A percentile compares a stretch with the other conserved stretches of the same genome.
phyloP scores from a whole-genome alignment of 2,797 vertebrate species.

The Denticeps clupeoides region DNA sequence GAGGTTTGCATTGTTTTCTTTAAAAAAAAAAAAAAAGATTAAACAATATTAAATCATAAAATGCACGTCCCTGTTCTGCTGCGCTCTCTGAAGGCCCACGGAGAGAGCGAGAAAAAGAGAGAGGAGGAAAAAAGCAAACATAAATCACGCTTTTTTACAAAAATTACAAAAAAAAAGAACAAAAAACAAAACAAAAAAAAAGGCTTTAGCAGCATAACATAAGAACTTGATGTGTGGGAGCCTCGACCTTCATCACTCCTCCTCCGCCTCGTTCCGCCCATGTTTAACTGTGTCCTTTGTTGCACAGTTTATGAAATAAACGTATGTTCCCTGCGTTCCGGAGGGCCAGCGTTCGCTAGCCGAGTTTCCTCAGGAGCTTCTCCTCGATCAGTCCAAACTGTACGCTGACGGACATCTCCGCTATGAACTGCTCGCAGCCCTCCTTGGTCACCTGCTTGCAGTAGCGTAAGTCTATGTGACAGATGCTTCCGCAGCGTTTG shows the following conservation, averaged over 20 bases:
- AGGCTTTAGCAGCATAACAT: too few relatives aligned
- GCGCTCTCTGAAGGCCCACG: too few relatives aligned
- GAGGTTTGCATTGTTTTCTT: constrained; percentile 66
- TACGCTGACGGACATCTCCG: constrained; percentile 92
- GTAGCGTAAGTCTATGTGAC: constrained; percentile 89
- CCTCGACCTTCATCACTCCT: too few relatives aligned
- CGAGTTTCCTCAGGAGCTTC: constrained; percentile 90
- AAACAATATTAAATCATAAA: background rate
- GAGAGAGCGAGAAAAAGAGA: too few relatives aligned
- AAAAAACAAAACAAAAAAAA: too few relatives aligned
- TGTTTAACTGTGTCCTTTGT: too few relatives aligned
- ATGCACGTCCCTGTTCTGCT: too few relatives aligned
- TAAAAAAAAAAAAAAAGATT: constrained; percentile 8
- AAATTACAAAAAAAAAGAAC: too few relatives aligned
- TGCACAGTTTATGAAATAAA: background rate
- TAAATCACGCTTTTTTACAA: too few relatives aligned
- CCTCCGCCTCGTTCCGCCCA: too few relatives aligned
- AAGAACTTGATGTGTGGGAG: too few relatives aligned
- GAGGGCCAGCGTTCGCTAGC: constrained; percentile 56
- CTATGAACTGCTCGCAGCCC: constrained; percentile 88
- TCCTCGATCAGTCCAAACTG: constrained; percentile 88
- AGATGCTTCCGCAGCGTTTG: constrained; percentile 93
- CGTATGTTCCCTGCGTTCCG: background rate
- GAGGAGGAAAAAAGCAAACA: too few relatives aligned
- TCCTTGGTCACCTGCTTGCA: constrained; percentile 94